A percentile compares a stretch with the other conserved stretches of the same genome.
These are phyloP conservation scores for Petrocephalus schoutedeni DNA, from an alignment of 2,797 vertebrate species.

Conservation along the genomic window DNA sequence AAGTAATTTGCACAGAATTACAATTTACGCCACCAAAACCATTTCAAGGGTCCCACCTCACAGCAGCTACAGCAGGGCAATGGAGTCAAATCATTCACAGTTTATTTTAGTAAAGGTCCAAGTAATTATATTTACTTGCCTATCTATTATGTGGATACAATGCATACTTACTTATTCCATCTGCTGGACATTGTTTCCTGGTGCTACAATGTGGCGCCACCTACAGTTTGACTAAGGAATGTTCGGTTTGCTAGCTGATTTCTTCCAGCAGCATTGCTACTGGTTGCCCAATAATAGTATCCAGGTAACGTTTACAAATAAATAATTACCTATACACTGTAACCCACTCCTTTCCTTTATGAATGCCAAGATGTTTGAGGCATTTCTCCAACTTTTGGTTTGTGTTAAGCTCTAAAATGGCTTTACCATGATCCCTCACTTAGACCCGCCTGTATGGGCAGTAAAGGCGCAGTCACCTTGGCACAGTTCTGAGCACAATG, in stretches of 20 bases:
- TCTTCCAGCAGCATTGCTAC: neutral
- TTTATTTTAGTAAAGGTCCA: neutral
- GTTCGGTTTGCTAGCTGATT: neutral
- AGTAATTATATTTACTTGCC: too few relatives aligned
- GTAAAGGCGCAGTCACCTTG: slow-evolving; percentile 58
- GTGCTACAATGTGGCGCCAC: neutral
- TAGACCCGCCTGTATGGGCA: neutral
- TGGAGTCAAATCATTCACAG: neutral
- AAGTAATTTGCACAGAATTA: slow-evolving; percentile 19
- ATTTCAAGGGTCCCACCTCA: neutral
- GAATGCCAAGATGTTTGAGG: neutral
- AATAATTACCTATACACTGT: neutral
- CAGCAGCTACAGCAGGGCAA: too few relatives aligned
- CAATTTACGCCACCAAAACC: neutral
- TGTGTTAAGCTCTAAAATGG: neutral
- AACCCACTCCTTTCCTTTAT: neutral
- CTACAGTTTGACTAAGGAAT: neutral
- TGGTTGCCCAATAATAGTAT: neutral
- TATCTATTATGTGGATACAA: neutral
- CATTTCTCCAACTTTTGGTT: neutral
- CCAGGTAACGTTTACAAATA: neutral
- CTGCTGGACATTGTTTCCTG: neutral
- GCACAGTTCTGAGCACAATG: slow-evolving; percentile 67
- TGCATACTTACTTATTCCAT: neutral
- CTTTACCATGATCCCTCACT: neutral